Evolutionary conservation across 2,113 vertebrate species (phyloP), one percentile per base, ranked within the genome.

Genomic region (Sakesphorus luctuosus): DNA sequence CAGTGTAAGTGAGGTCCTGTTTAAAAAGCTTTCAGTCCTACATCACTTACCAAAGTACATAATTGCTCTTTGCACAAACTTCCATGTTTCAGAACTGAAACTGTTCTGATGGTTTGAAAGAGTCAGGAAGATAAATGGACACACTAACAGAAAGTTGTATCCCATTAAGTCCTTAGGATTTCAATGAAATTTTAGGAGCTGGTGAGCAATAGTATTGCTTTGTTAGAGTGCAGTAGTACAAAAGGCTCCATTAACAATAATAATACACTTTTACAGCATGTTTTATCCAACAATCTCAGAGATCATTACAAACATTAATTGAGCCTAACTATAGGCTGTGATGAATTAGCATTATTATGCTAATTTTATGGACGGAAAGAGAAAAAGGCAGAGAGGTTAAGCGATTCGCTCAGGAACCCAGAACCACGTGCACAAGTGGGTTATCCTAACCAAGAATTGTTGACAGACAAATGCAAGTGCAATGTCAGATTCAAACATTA

Each of bases 281-380:
- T 83, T 96, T 95, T 93, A 94, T 90, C 87, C 82, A 95, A 85
- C 67, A 91, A 3, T 67, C 91, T 91, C 59, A 85, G 78, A 95
- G 84, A 89, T 83, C 74, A 80, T 91, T 85, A 88, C 65, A 96
- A 93, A 94, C 84, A 91, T 89, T 96, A 96, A 95, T 87, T 91
- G 89, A 91, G 72, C 55, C 75, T 93, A 87, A 93, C 75, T 77
- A 86, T 36, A 93, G 87, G 59, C 82, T 93, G 61, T 84, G 52
- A 95, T 93, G 88, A 91, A 85, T 90, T 86, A 92, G 50, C 43
- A 80, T 96, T 96, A 87, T 89, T 82, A 87, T 95, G 71, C 25
- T 93, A 83, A 91, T 97, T 94, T 96, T 89, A 89, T 73, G 72
- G 74, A 91, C 74, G 46, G 71, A 90, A 84, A 91, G 47, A 84